Evolutionary conservation across 92 coral and sea anemone genomes (phyloP).

Genomic region (Plumapathes pennacea): DNA sequence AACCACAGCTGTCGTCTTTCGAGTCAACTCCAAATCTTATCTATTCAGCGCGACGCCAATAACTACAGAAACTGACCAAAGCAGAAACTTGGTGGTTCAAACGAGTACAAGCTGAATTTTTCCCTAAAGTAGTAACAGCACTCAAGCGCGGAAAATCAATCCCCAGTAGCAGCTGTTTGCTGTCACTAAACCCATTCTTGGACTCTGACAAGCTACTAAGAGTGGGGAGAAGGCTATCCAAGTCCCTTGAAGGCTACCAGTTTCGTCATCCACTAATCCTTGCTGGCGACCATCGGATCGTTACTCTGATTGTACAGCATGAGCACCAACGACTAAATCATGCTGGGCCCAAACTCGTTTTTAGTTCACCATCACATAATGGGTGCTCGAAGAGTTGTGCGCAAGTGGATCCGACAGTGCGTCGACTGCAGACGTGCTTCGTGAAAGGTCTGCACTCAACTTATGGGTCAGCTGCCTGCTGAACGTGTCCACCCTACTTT

Average conservation of each 20-base stretch:
- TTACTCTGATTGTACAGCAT: slow-evolving; percentile 2
- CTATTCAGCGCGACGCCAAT: slow-evolving; percentile 2
- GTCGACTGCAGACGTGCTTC: slow-evolving; percentile 15
- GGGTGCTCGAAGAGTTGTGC: slow-evolving; percentile 6
- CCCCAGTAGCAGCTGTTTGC: slow-evolving; percentile 3
- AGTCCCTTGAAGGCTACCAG: neutral
- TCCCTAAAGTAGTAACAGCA: slow-evolving; percentile 7
- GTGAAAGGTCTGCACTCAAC: slow-evolving; percentile 15
- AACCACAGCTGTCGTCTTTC: slow-evolving; percentile 6
- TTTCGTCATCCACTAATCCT: slow-evolving; percentile 15
- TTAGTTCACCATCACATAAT: slow-evolving; percentile 5
- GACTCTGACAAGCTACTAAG: slow-evolving; percentile 14
- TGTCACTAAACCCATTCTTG: slow-evolving; percentile 13
- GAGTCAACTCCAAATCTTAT: slow-evolving; percentile 15
- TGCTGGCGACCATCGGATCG: slow-evolving; percentile 3
- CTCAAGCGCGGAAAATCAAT: neutral
- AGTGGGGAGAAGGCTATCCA: slow-evolving; percentile 7
- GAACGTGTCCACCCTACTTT: slow-evolving; percentile 25
- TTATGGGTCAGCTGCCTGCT: slow-evolving; percentile 19
- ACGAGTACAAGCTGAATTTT: slow-evolving; percentile 5
- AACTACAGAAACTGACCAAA: neutral
- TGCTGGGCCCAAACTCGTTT: slow-evolving; percentile 19
- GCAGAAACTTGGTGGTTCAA: slow-evolving; percentile 22
- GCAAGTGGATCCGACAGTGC: slow-evolving; percentile 19
- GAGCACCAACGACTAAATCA: slow-evolving; percentile 16